Evolutionary conservation across 2,888 invertebrate species (phyloP).

Genomic region (Himalopsyche kuldschensis): DNA sequence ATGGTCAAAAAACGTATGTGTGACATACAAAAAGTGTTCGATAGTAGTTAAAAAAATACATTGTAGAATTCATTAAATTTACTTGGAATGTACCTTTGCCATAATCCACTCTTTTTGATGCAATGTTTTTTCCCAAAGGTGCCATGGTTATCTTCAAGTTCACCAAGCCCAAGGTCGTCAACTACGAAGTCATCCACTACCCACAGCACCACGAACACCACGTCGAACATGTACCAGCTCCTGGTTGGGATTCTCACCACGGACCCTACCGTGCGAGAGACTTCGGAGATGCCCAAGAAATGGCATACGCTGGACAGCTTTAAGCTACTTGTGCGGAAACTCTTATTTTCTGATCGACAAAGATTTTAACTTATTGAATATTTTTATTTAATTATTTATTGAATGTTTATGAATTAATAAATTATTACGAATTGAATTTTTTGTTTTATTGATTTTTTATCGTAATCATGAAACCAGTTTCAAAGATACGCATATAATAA

Average conservation of each 20-base stretch:
- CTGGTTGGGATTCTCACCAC: conserved; percentile 55
- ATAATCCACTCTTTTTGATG: no score
- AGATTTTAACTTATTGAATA: background rate
- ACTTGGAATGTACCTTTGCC: no score
- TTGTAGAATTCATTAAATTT: no score
- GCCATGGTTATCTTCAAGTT: conserved; percentile 86
- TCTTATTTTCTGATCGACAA: background rate
- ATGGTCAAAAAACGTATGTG: no score
- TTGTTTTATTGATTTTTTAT: background rate
- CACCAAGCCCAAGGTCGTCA: conserved; percentile 83
- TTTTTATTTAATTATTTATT: background rate
- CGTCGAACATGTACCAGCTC: conserved; percentile 60
- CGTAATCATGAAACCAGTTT: background rate
- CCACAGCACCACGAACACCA: conserved; percentile 73
- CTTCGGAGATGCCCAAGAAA: conserved; percentile 60
- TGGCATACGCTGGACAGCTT: conserved; percentile 59
- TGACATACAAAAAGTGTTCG: no score
- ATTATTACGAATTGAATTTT: background rate
- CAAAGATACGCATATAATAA: background rate
- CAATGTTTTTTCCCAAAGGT: conserved; percentile 44
- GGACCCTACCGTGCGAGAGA: conserved; percentile 65
- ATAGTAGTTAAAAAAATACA: no score
- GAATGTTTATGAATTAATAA: background rate
- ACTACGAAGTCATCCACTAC: conserved; percentile 86
- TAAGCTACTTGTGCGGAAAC: background rate